phyloP scores from a whole-genome alignment of 2,888 invertebrate species.

The Teleiodes luculella region DNA sequence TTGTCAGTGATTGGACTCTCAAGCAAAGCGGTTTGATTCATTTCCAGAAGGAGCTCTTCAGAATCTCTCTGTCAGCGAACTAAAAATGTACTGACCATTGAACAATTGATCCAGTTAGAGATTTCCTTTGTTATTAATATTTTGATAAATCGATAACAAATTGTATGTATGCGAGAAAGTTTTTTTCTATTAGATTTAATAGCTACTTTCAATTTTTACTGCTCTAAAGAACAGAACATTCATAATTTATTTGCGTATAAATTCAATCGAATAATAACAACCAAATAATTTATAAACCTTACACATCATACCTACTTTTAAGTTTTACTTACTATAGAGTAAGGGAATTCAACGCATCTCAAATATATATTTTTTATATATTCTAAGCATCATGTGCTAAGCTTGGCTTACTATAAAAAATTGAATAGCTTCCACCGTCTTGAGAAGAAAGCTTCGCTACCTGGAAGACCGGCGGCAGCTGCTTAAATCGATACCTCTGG shows the following conservation, averaged over 20 bases:
- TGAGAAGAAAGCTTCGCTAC: constrained; percentile 55
- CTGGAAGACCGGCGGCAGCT: constrained; percentile 62
- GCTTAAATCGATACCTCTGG: constrained; percentile 60
- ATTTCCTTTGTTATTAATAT: constrained; percentile 33
- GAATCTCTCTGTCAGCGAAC: constrained; percentile 31
- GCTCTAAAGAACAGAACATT: too few species aligned
- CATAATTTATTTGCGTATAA: too few species aligned
- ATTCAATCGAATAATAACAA: too few species aligned
- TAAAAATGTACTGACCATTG: constrained; percentile 18
- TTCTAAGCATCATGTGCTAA: neutral
- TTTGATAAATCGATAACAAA: constrained; percentile 16
- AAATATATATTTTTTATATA: too few species aligned
- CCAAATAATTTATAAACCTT: too few species aligned
- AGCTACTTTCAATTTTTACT: neutral
- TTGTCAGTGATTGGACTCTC: constrained; percentile 31
- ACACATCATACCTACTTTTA: too few species aligned
- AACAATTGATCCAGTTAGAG: constrained; percentile 33
- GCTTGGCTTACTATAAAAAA: constrained; percentile 34
- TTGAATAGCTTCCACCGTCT: constrained; percentile 51
- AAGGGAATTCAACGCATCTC: too few species aligned
- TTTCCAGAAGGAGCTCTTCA: constrained; percentile 39
- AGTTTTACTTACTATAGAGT: too few species aligned
- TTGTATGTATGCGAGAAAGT: constrained; percentile 36
- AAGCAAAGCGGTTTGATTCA: constrained; percentile 44
- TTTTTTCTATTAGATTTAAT: neutral